Percentiles rank a stretch among this genome's conserved stretches.
Evolutionary conservation across 1,140 invertebrate species (phyloP).

Genomic region (Acromyrmex charruanus): DNA sequence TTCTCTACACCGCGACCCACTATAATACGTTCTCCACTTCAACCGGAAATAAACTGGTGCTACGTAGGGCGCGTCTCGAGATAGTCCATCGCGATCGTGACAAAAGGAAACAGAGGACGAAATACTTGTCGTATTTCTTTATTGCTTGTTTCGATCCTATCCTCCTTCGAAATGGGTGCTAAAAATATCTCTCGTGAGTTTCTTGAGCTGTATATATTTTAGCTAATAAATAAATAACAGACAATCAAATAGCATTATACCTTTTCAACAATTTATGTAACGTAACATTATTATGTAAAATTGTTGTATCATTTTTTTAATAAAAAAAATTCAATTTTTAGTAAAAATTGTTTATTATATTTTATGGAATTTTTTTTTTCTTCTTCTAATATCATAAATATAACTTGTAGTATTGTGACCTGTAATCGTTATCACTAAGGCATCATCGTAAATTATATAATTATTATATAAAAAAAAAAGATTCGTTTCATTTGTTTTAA

Average conservation of each 20-base stretch:
- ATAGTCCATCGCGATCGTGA: constrained; percentile 43
- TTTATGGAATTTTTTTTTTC: not conserved
- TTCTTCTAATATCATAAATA: not conserved
- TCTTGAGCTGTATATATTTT: not conserved
- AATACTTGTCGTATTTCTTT: constrained; percentile 53
- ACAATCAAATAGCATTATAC: not conserved
- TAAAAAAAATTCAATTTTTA: not conserved
- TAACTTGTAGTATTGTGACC: not conserved
- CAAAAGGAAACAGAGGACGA: constrained; percentile 41
- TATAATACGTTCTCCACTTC: constrained; percentile 51
- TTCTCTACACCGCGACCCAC: constrained; percentile 19
- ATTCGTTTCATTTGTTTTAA: not conserved
- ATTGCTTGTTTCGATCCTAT: constrained; percentile 48
- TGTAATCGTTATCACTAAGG: not conserved
- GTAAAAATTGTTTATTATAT: not conserved
- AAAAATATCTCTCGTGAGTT: constrained; percentile 19
- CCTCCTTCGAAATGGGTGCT: constrained; percentile 32
- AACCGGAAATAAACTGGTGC: constrained; percentile 49
- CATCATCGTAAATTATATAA: not conserved
- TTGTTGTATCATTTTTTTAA: not conserved
- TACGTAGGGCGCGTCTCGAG: constrained; percentile 32
- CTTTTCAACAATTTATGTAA: not conserved
- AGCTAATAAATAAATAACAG: not conserved
- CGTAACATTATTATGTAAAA: not conserved
- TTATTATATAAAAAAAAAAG: not conserved